Evolutionary conservation across 1,140 invertebrate genomes (phyloP), one percentile per base, ranked within the genome.

Genomic region (Bombus superbus): DNA sequence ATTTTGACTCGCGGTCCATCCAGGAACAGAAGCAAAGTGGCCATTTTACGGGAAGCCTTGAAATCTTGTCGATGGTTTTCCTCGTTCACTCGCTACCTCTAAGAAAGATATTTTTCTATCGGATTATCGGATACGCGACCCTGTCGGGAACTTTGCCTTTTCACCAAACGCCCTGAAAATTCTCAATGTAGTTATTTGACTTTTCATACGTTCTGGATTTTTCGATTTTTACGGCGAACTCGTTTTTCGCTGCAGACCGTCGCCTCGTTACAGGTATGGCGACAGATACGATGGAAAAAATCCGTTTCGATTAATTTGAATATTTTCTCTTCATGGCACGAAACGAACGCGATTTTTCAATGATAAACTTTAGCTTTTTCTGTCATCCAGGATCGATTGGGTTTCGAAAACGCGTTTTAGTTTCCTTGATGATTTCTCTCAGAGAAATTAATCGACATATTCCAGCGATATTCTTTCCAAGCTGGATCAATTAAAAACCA

Each of bases 81-180:
- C 47, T 22, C 35, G 38, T 42, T 42, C n/a, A 5, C 40, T n/a
- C 22, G 8, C 69, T 18, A 5, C 5, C n/a, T 11, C n/a, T 47
- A 47, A 44, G n/a, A 42, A 40, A 57, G 28, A 81, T 47, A 79
- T 79, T 79, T 47, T 79, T 79, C 64, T 69, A 66, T 66, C n/a
- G 76, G 76, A 62, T 78, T 75, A 75, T 75, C 47, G 44, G 74
- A 57, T 32, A 38, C 74, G 74, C 25, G 35, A 38, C 13, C 22
- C 18, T 32, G 22, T 22, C 73, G 73, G 8, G 25, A 76, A 76
- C 47, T 57, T 38, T 76, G 35, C 74, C 47, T 57, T 76, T 73
- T 73, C 42, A 22, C 42, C 40, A 18, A 32, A 25, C 66, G 32
- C 32, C 15, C 9, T 68, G 64, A 15, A 69, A 69, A 69, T 69